phyloP scores from a whole-genome alignment of 2,888 invertebrate species.

The Syrphus vitripennis region DNA sequence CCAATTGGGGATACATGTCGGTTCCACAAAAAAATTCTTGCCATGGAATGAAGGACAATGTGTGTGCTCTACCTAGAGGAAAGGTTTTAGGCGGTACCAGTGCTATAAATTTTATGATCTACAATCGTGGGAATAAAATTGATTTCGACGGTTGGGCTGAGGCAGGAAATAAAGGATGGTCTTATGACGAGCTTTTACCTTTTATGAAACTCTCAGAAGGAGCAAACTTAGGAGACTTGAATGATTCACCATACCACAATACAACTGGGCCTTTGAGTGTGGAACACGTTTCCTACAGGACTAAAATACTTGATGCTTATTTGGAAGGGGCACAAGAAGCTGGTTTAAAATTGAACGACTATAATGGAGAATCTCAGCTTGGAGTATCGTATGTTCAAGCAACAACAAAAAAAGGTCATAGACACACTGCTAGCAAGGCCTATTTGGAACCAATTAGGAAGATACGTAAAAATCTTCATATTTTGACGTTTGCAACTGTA shows the following conservation, averaged over 20 bases:
- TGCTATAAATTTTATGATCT: constrained; percentile 84
- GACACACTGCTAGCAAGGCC: constrained; percentile 82
- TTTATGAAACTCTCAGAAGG: constrained; percentile 83
- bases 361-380: constrained; percentile 83
- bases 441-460: constrained; percentile 81
- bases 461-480: constrained; percentile 82
- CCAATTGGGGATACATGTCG: constrained; percentile 86
- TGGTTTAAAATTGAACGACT: constrained; percentile 84
- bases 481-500: constrained; percentile 81
- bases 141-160: constrained; percentile 86
- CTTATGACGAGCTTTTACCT: constrained; percentile 83
- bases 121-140: constrained; percentile 85
- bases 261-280: constrained; percentile 83
- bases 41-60: constrained; percentile 79
- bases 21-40: constrained; percentile 84
- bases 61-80: constrained; percentile 81
- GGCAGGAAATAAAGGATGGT: constrained; percentile 87
- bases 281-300: constrained; percentile 82
- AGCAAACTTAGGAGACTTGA: constrained; percentile 80
- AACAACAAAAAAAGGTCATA: constrained; percentile 82
- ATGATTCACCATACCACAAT: constrained; percentile 82
- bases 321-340: constrained; percentile 83
- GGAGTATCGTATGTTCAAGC: constrained; percentile 84
- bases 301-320: constrained; percentile 83
- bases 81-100: constrained; percentile 83